Base-by-base conservation (phyloP, 2,113 vertebrate species). In the Eleginops maclovinus region DNA sequence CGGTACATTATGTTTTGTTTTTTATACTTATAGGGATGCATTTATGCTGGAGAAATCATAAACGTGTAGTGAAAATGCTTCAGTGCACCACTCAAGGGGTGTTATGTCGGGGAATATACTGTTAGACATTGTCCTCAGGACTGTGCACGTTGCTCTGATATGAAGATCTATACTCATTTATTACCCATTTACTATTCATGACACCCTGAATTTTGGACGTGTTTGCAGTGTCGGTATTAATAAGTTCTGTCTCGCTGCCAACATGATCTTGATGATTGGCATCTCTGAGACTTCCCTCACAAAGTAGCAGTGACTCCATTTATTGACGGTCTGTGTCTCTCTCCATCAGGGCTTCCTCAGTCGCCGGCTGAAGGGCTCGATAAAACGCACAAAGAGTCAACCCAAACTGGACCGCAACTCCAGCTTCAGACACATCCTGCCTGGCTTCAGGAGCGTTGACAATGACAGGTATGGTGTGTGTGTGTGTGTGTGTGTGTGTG, bases 341-440 rank as follows among this genome's bases (percentile, higher is more conserved):
- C 47, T 85, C 74, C 26, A 9, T 44, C 81, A 94, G 93, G 94
- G 93, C 36, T 95, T 94, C 62, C 84, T 95, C 11, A 94, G 94
- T 90, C 92, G 92, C 10, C 91, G 93, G 75, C 84, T 99, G 87
- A 99, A 99, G 91, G 98, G 98, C 88, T 99, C 98, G 85, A 99
- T 99, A 94, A 99, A 99, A 91, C 95, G 97, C 90, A 99, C 98
- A 92, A 99, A 99, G 95, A 99, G 98, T 94, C 98, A 99, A 88
- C 97, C 98, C 89, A 99, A 98, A 93, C 97, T 99, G 36, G 98
- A 99, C 83, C 95, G 97, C 85, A 98, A 98, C 97, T 98, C 97
- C 96, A 99, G 98, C 95, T 99, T 99, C 94, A 95, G 97, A 84
- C 97, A 98, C 96, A 96, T 99, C 91, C 94, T 99, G 66, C 98